A percentile compares a stretch with the other conserved stretches of the same genome.
phyloP scores from a whole-genome alignment of 2,113 vertebrate species.

The Tetrax tetrax region DNA sequence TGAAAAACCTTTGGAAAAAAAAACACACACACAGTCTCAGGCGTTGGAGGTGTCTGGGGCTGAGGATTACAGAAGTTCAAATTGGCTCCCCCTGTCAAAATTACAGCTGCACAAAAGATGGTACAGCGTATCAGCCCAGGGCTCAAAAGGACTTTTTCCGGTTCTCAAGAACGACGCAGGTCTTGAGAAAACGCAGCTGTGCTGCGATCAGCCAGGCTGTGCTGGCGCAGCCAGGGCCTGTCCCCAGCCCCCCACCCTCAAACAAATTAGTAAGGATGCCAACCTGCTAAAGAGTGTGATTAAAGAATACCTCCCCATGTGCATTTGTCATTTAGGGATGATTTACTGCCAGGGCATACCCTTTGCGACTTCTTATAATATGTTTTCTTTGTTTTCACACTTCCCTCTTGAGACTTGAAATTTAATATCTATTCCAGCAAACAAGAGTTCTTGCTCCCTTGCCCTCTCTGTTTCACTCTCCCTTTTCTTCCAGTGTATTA shows the following conservation, averaged over 20 bases:
- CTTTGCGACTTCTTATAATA: neutral
- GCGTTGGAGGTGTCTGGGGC: conserved; percentile 78
- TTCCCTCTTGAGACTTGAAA: conserved; percentile 65
- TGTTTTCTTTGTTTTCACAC: conserved; percentile 48
- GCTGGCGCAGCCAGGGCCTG: neutral
- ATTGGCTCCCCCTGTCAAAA: conserved; percentile 72
- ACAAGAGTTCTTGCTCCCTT: conserved; percentile 28
- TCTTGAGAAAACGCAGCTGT: conserved; percentile 76
- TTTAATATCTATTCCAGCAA: conserved; percentile 71
- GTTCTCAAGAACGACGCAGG: conserved; percentile 71
- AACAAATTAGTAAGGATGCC: neutral
- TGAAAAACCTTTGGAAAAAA: conserved; percentile 74
- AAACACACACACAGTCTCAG: conserved; percentile 62
- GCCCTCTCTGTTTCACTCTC: neutral
- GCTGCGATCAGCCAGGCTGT: conserved; percentile 30
- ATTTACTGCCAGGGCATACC: conserved; percentile 33
- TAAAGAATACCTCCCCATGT: neutral
- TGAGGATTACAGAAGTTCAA: conserved; percentile 80
- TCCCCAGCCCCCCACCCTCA: neutral
- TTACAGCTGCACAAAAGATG: conserved; percentile 82
- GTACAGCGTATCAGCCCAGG: conserved; percentile 72
- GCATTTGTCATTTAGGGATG: neutral
- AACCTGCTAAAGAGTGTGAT: neutral
- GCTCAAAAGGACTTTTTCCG: conserved; percentile 75
- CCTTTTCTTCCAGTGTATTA: neutral